Evolutionary conservation across 2,797 vertebrate genomes (phyloP).

Genomic region (Miichthys miiuy): DNA sequence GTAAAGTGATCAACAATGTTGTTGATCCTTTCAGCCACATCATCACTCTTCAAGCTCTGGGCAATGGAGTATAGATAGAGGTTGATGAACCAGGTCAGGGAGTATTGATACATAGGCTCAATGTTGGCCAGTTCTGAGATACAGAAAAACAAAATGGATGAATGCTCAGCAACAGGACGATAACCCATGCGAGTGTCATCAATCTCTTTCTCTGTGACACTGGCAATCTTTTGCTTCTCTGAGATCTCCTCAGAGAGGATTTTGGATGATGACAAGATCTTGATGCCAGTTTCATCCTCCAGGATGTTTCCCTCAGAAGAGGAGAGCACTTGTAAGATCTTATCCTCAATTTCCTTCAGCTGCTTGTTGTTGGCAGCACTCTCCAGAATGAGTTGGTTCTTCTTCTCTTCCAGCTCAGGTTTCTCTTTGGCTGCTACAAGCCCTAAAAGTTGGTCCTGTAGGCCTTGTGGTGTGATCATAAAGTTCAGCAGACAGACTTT

Average conservation of each 20-base stretch:
- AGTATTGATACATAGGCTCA: slow-evolving; percentile 97
- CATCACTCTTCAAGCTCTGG: slow-evolving; percentile 87
- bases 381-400: slow-evolving; percentile 93
- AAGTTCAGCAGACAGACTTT: slow-evolving; percentile 98
- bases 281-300: slow-evolving; percentile 93
- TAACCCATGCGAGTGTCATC: slow-evolving; percentile 93
- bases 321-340: slow-evolving; percentile 92
- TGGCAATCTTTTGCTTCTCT: slow-evolving; percentile 91
- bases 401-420: slow-evolving; percentile 94
- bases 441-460: slow-evolving; percentile 95
- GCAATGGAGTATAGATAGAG: slow-evolving; percentile 90
- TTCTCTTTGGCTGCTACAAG: slow-evolving; percentile 95
- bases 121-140: slow-evolving; percentile 95
- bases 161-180: slow-evolving; percentile 92
- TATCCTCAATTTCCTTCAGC: slow-evolving; percentile 94
- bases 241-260: slow-evolving; percentile 92
- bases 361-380: slow-evolving; percentile 92
- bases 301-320: slow-evolving; percentile 93
- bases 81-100: slow-evolving; percentile 93
- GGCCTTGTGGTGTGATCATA: slow-evolving; percentile 95
- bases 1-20: slow-evolving; percentile 91
- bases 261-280: slow-evolving; percentile 93
- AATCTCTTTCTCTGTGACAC: slow-evolving; percentile 90
- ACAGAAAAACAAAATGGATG: slow-evolving; percentile 93
- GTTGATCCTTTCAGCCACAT: slow-evolving; percentile 84